Percentiles rank a stretch among this genome's conserved stretches.
phyloP scores from a whole-genome alignment of 2,888 invertebrate species.

The Cyclophora punctaria region DNA sequence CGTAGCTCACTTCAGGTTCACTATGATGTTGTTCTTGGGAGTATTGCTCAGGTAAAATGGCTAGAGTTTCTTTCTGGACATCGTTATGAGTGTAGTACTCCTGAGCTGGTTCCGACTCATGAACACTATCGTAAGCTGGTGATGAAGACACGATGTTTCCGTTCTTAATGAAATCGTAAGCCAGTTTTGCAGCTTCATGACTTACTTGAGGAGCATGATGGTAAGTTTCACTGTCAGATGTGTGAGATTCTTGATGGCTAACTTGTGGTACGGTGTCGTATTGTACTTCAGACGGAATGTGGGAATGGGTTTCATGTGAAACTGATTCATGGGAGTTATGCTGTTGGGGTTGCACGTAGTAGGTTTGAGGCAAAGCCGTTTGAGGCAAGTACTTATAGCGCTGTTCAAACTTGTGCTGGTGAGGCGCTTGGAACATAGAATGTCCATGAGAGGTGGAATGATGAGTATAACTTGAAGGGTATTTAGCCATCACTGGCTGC shows the following conservation, averaged over 20 bases:
- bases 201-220: constrained; percentile 8
- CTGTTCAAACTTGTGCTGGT: constrained; percentile 52
- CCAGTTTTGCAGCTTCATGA: constrained; percentile 19
- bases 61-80: constrained; percentile 34
- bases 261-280: constrained; percentile 35
- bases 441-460: constrained; percentile 45
- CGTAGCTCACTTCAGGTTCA: constrained; percentile 21
- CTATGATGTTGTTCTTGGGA: constrained; percentile 31
- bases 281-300: constrained; percentile 27
- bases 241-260: constrained; percentile 9
- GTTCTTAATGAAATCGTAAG: constrained; percentile 17
- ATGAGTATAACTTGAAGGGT: constrained; percentile 49
- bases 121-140: constrained; percentile 18
- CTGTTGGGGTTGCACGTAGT: constrained; percentile 47
- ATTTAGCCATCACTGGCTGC: constrained; percentile 66
- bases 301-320: constrained; percentile 21
- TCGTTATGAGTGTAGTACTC: constrained; percentile 36
- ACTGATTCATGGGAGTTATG: constrained; percentile 32
- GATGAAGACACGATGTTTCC: constrained; percentile 18
- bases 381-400: constrained; percentile 51
- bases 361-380: constrained; percentile 35
- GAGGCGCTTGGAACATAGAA: constrained; percentile 44
- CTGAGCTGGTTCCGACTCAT: constrained; percentile 19
- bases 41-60: constrained; percentile 35
- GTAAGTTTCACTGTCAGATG: constrained; percentile 9